A percentile compares a stretch with the other conserved stretches of the same genome.
phyloP scores from a whole-genome alignment of 2,113 vertebrate species.

The Syrrhaptes paradoxus region DNA sequence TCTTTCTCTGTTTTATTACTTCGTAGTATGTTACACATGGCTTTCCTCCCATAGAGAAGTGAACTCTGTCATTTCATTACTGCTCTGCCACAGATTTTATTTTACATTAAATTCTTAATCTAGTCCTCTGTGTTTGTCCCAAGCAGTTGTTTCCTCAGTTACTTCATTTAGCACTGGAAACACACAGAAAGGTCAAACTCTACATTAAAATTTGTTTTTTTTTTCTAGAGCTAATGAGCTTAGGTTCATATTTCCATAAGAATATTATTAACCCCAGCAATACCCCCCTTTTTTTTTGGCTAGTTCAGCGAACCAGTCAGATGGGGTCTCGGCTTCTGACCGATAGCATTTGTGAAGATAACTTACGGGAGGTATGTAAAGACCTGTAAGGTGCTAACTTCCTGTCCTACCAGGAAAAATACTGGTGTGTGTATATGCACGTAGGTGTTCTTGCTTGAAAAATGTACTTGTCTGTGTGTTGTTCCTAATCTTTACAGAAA shows the following conservation, averaged over 20 bases:
- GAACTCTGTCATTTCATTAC: background rate
- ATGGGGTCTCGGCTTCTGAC: conserved; percentile 84
- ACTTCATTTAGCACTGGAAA: background rate
- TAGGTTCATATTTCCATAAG: background rate
- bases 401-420: background rate
- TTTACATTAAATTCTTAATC: background rate
- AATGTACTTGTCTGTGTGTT: background rate
- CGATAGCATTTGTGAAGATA: conserved; percentile 75
- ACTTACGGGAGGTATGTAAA: conserved; percentile 79
- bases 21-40: background rate
- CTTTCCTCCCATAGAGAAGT: background rate
- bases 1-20: background rate
- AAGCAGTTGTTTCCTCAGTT: background rate
- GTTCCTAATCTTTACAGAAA: conserved; percentile 78
- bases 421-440: background rate
- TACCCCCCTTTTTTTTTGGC: background rate
- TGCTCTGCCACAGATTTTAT: background rate
- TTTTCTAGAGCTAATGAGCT: background rate
- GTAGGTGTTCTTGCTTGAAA: background rate
- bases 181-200: background rate
- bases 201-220: background rate
- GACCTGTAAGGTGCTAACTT: background rate
- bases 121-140: background rate
- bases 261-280: background rate
- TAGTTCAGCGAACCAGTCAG: conserved; percentile 84